A percentile compares a stretch with the other conserved stretches of the same genome.
These are phyloP conservation scores for Pocota personata DNA, from an alignment of 2,888 invertebrate genomes.

Conservation along the genomic window DNA sequence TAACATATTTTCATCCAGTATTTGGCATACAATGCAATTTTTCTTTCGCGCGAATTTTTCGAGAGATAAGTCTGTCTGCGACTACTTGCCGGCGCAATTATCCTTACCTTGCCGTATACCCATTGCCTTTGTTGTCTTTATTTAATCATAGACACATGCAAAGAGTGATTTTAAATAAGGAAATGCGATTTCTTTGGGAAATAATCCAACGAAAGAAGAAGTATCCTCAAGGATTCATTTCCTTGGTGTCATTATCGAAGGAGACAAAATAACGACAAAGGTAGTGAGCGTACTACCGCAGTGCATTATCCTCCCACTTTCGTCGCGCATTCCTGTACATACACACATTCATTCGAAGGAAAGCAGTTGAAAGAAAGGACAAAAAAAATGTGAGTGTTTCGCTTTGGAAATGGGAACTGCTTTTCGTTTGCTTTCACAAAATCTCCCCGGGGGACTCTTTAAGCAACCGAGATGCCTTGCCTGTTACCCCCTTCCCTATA, in stretches of 20 bases:
- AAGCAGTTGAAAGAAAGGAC: slow-evolving; percentile 4
- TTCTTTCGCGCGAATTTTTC: slow-evolving; percentile 12
- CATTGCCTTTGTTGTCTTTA: slow-evolving; percentile 38
- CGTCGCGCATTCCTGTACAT: slow-evolving; percentile 24
- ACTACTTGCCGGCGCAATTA: slow-evolving; percentile 43
- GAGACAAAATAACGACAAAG: slow-evolving; percentile 39
- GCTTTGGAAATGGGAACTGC: slow-evolving; percentile 63
- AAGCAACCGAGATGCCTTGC: slow-evolving; percentile 59
- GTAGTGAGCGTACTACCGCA: slow-evolving; percentile 44
- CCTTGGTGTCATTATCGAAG: slow-evolving; percentile 67
- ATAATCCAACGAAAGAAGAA: background rate
- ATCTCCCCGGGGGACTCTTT: slow-evolving; percentile 73
- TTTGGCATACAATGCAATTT: slow-evolving; percentile 64
- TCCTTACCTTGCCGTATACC: slow-evolving; percentile 2
- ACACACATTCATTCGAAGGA: slow-evolving; percentile 31
- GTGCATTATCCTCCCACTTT: slow-evolving; percentile 50
- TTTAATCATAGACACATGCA: slow-evolving; percentile 48
- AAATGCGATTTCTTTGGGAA: slow-evolving; percentile 62
- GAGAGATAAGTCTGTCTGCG: background rate
- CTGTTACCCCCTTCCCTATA: slow-evolving; percentile 21
- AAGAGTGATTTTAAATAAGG: slow-evolving; percentile 57
- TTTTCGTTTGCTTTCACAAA: slow-evolving; percentile 67
- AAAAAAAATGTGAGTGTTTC: slow-evolving; percentile 43
- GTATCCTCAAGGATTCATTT: slow-evolving; percentile 62
- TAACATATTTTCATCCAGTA: slow-evolving; percentile 70